These are phyloP conservation scores for Xiphorhynchus erythropygius DNA, from an alignment of 2,797 vertebrate genomes.

Conservation along the genomic window DNA sequence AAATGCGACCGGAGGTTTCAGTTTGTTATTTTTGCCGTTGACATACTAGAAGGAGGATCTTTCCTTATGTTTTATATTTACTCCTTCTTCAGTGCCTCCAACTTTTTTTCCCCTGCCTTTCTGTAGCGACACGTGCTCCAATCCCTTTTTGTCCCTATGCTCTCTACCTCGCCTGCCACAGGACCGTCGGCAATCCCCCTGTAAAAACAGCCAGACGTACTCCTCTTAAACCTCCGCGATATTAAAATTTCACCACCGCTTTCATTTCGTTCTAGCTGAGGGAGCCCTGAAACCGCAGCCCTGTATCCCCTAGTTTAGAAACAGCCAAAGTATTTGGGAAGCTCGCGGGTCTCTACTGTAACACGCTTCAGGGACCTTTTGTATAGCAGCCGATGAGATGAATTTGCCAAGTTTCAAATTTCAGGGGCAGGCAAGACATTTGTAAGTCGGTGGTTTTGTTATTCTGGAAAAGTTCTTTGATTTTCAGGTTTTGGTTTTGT, in stretches of 20 bases:
- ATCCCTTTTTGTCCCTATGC: conserved; percentile 5
- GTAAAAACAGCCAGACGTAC: neutral
- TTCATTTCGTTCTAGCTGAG: neutral
- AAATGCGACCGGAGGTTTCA: neutral
- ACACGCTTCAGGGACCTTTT: conserved; percentile 43
- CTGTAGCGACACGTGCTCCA: conserved; percentile 15
- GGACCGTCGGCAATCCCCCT: neutral
- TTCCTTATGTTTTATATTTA: conserved; percentile 12
- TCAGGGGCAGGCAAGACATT: conserved; percentile 41
- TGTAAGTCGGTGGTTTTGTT: conserved; percentile 46
- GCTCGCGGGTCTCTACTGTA: conserved; percentile 8
- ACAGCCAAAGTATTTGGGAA: conserved; percentile 32
- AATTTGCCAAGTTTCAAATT: conserved; percentile 57
- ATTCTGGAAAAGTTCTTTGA: conserved; percentile 39
- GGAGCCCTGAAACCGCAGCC: conserved; percentile 15
- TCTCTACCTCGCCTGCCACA: neutral
- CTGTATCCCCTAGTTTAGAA: neutral
- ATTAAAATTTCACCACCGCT: neutral
- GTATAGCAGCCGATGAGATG: conserved; percentile 16
- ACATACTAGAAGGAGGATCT: conserved; percentile 5
- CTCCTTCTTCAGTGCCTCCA: neutral
- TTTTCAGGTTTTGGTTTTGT: neutral
- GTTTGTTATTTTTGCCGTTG: neutral
- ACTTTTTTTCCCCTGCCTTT: neutral
- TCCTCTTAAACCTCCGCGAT: neutral